Percentiles rank a stretch among this genome's conserved stretches.
Conservation (phyloP, 2,113 vertebrate species). For the Semnornis frantzii region DNA sequence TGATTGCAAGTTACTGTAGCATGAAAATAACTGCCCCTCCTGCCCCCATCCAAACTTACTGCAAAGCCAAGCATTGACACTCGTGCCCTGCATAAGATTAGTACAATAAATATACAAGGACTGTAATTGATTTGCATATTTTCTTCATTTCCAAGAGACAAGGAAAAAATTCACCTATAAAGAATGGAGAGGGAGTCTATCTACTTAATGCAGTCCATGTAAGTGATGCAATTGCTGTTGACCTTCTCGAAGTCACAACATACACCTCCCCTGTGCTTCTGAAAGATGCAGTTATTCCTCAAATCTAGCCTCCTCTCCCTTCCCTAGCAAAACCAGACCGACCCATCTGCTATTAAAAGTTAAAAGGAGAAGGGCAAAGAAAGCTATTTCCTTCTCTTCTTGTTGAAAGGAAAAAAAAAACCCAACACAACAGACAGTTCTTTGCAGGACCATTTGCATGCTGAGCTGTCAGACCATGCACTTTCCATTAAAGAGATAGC, state of each 20-base stretch:
- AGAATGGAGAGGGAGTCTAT: neutral
- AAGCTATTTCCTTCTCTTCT: constrained; percentile 66
- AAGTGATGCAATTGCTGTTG: constrained; percentile 78
- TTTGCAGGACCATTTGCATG: constrained; percentile 84
- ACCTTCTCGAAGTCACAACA: constrained; percentile 77
- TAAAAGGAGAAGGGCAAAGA: constrained; percentile 66
- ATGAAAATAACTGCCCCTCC: neutral
- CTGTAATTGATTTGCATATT: neutral
- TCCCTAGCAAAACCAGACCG: constrained; percentile 74
- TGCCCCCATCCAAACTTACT: neutral
- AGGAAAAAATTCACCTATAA: neutral
- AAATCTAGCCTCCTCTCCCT: constrained; percentile 67
- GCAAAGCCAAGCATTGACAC: neutral
- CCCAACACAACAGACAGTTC: constrained; percentile 69
- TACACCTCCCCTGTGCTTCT: constrained; percentile 72
- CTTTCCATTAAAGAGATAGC: constrained; percentile 95
- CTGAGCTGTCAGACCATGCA: constrained; percentile 89
- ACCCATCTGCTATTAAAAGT: constrained; percentile 80
- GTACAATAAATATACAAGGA: neutral
- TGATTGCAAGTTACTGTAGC: neutral
- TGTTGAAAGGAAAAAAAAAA: constrained; percentile 40
- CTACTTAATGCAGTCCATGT: constrained; percentile 80
- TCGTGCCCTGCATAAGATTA: neutral
- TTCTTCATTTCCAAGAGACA: neutral
- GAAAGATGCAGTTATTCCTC: constrained; percentile 66